These are phyloP conservation scores for Diadegma fenestrale DNA, from an alignment of 2,888 invertebrate species.

Conservation along the genomic window DNA sequence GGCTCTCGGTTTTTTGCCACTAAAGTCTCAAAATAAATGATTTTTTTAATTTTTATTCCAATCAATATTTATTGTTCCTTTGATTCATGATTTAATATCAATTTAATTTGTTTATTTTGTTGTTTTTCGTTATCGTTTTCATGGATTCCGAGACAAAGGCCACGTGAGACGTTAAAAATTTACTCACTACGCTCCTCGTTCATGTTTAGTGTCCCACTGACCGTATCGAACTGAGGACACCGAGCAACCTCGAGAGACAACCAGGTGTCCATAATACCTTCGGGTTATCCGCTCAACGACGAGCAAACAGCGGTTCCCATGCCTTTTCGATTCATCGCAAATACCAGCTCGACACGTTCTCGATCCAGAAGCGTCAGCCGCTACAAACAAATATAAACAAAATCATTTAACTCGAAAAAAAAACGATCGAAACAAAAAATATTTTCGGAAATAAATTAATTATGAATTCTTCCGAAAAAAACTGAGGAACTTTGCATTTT, in stretches of 20 bases:
- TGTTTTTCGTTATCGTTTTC: conserved; percentile 2
- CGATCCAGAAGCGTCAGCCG: neutral
- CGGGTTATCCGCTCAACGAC: conserved; percentile 72
- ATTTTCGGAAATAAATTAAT: neutral
- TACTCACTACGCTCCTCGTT: conserved; percentile 80
- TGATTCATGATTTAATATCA: too few species aligned
- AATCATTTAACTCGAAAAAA: neutral
- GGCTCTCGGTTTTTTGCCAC: neutral
- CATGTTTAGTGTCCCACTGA: conserved; percentile 84
- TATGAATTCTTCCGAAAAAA: neutral
- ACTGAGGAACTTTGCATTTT: neutral
- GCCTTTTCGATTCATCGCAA: neutral
- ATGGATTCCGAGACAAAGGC: neutral
- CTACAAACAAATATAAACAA: neutral
- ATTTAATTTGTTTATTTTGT: neutral
- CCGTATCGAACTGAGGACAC: conserved; percentile 84
- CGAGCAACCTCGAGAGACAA: conserved; percentile 81
- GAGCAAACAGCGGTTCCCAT: conserved; percentile 62
- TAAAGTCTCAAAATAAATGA: neutral
- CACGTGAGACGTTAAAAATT: conserved; percentile 61
- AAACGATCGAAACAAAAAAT: neutral
- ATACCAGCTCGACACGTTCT: neutral
- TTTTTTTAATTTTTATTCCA: too few species aligned
- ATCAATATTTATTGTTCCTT: too few species aligned
- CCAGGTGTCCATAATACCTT: conserved; percentile 77